These are phyloP conservation scores for Parazoanthus darwini DNA, from an alignment of 92 coral and sea anemone species.

Conservation along the genomic window DNA sequence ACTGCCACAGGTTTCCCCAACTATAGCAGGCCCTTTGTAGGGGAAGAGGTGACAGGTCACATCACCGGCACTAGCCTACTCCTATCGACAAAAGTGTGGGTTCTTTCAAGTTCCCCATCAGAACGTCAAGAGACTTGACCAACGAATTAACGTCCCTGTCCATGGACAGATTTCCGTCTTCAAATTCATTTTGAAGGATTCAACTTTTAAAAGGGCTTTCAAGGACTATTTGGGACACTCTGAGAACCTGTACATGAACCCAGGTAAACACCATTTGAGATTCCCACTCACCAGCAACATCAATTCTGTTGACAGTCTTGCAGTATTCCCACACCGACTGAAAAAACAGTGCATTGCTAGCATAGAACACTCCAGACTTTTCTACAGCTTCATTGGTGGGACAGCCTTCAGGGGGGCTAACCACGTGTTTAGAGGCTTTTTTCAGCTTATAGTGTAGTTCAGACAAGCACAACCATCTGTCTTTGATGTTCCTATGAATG, in stretches of 20 bases:
- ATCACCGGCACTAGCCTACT: too few species aligned
- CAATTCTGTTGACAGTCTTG: conserved; percentile 82
- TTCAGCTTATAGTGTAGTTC: conserved; percentile 88
- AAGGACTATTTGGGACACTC: too few species aligned
- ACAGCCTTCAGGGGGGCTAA: conserved; percentile 57
- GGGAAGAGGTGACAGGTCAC: too few species aligned
- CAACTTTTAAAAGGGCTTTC: too few species aligned
- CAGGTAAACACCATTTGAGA: background rate
- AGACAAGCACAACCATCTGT: conserved; percentile 84
- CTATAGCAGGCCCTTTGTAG: too few species aligned
- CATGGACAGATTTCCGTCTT: too few species aligned
- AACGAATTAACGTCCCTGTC: too few species aligned
- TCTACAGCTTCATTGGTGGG: conserved; percentile 63
- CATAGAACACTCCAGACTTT: conserved; percentile 91
- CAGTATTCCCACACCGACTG: conserved; percentile 99
- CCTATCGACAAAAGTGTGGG: too few species aligned
- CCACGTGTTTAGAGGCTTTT: conserved; percentile 81
- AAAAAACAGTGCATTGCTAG: conserved; percentile 76
- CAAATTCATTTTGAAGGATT: too few species aligned
- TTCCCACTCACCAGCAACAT: conserved; percentile 64
- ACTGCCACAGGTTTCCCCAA: too few species aligned
- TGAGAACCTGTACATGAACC: background rate
- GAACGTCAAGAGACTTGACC: too few species aligned
- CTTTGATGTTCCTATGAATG: conserved; percentile 76
- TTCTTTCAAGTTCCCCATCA: too few species aligned